phyloP scores from a whole-genome alignment of 2,888 invertebrate species.

The Heteromyza rotundicornis region DNA sequence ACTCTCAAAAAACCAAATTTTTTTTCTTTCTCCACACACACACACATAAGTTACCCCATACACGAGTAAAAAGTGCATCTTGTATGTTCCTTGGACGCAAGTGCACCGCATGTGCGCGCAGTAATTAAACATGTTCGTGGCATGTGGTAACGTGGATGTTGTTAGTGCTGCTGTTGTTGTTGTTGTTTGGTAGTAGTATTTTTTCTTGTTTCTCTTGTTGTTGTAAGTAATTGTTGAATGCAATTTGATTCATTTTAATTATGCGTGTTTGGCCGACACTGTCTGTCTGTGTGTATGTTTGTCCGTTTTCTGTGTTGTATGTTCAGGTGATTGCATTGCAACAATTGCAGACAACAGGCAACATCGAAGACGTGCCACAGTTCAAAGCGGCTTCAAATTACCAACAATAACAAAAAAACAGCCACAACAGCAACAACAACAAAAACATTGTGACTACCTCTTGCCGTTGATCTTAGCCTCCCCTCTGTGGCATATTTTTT shows the following conservation, averaged over 20 bases:
- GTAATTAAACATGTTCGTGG: conserved; percentile 28
- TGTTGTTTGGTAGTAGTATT: conserved; percentile 1
- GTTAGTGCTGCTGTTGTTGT: conserved; percentile 4
- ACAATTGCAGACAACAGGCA: conserved; percentile 9
- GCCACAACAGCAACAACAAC: not conserved
- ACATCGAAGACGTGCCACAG: conserved; percentile 4
- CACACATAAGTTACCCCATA: no score
- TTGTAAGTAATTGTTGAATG: conserved; percentile 27
- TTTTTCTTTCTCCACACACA: no score
- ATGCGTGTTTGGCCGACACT: conserved; percentile 27
- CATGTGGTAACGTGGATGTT: conserved; percentile 3
- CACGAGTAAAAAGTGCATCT: no score
- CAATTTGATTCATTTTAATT: conserved; percentile 39
- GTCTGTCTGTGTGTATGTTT: not conserved
- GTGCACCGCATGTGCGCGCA: conserved; percentile 1
- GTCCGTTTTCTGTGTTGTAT: conserved; percentile 9
- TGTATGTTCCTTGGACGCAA: no score
- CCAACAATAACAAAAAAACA: conserved; percentile 12
- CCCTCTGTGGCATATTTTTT: not conserved
- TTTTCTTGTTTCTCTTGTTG: conserved; percentile 9
- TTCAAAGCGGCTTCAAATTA: conserved; percentile 4
- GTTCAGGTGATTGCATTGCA: conserved; percentile 25
- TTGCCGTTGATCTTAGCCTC: not conserved
- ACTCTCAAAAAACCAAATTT: no score
- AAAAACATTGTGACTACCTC: not conserved